Percentiles rank a stretch among this genome's conserved stretches.
These are phyloP conservation scores for Andrena camellia DNA, from an alignment of 2,888 invertebrate genomes.

Conservation along the genomic window DNA sequence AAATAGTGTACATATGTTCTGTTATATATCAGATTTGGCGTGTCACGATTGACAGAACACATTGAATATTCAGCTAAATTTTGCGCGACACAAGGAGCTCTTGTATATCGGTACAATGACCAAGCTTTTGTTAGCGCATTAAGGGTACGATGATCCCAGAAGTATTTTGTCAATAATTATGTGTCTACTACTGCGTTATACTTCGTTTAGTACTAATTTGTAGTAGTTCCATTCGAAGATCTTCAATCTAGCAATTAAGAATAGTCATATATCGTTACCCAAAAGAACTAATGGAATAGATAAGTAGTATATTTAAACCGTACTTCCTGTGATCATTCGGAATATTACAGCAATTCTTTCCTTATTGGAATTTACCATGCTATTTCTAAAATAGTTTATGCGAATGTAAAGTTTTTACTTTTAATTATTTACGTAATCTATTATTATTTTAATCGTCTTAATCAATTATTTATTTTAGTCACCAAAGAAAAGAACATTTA, in stretches of 20 bases:
- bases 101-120: constrained; percentile 33
- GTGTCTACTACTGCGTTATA: constrained; percentile 48
- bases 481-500: constrained; percentile 53
- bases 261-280: constrained; percentile 36
- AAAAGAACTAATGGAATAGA: constrained; percentile 47
- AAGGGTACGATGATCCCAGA: constrained; percentile 24
- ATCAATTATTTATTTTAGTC: constrained; percentile 53
- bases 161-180: constrained; percentile 66
- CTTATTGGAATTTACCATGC: constrained; percentile 53
- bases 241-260: constrained; percentile 34
- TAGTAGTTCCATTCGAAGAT: constrained; percentile 31
- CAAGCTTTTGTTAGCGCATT: constrained; percentile 15
- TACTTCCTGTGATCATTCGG: constrained; percentile 64
- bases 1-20: constrained; percentile 43
- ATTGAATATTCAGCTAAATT: constrained; percentile 15
- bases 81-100: constrained; percentile 20
- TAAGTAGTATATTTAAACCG: constrained; percentile 44
- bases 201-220: constrained; percentile 43
- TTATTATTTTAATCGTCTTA: constrained; percentile 33
- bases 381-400: constrained; percentile 20
- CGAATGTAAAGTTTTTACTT: constrained; percentile 30
- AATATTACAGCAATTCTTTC: constrained; percentile 56
- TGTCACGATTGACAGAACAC: not conserved
- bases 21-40: constrained; percentile 2
- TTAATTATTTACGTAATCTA: constrained; percentile 22